Conservation (phyloP, 92 coral and sea anemone genomes). For the Meandrina meandrites region DNA sequence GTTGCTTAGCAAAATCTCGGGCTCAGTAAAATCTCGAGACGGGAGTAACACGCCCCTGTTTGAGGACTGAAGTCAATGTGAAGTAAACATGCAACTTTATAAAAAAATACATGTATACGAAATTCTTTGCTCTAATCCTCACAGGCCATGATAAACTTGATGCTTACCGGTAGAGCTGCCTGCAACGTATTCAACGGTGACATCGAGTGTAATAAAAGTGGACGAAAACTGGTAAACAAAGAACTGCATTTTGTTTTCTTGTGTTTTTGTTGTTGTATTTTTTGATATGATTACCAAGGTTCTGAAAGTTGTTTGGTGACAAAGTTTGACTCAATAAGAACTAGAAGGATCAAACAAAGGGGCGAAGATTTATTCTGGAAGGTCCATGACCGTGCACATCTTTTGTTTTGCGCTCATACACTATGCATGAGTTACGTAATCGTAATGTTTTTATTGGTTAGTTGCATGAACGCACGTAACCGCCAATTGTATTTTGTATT, state of each 20-base stretch:
- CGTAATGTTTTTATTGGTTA: no score
- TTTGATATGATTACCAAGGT: background rate
- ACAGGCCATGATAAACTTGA: slow-evolving; percentile 78
- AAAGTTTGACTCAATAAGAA: no score
- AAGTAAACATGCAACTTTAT: background rate
- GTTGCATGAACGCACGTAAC: no score
- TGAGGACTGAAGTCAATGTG: background rate
- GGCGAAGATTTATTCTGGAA: no score
- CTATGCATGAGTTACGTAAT: no score
- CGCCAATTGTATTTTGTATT: no score
- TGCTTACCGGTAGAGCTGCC: slow-evolving; percentile 78
- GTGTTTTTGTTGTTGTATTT: background rate
- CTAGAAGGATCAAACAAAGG: no score
- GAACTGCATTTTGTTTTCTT: background rate
- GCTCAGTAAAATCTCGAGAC: background rate
- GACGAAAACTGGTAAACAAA: slow-evolving; percentile 63
- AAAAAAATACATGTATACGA: background rate
- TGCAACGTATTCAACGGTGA: slow-evolving; percentile 70
- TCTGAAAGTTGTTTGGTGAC: no score
- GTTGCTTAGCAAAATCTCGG: background rate
- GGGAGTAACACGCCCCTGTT: background rate
- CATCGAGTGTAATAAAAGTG: slow-evolving; percentile 65
- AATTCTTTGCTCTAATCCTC: background rate
- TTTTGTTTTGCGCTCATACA: no score
- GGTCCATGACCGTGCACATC: no score